Base-by-base conservation (phyloP, 2,797 vertebrate genomes). In the Lacerta agilis region DNA sequence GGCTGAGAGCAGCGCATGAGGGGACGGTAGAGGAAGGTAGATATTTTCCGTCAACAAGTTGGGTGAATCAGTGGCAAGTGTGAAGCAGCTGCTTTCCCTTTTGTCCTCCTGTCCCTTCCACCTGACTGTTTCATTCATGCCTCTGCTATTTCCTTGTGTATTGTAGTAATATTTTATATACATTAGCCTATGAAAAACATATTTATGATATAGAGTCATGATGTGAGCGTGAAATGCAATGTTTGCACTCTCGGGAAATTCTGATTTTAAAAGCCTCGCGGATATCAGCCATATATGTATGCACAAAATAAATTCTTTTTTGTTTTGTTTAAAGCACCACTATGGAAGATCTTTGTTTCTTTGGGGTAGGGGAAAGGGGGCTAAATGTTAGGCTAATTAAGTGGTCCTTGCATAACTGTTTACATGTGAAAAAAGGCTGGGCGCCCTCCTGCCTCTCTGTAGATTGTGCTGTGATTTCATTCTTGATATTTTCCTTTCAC, bases 71-170 rank as follows among this genome's bases (percentile, higher is more conserved):
- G 95, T 92, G 83, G 90, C 86, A 93, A 92, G 92, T 95, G 90
- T 94, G 91, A 95, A 95, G 92, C 95, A 94, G 93, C 94, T 95
- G 93, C 92, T 93, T 91, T 84, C 93, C 86, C 90, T 93, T 94
- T 86, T 89, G 92, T 93, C 85, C 90, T 91, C 87, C 88, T 88
- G 93, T 90, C 87, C 67, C 79, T 88, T 27, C 49, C 36, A 23
- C 38, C 41, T 27, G n/a, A 29, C 38, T 55, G 33, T 67, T 81
- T 89, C 88, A 81, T 89, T 89, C 78, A 89, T 85, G 71, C 38
- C 36, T 55, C 76, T 55, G 80, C 79, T 11, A 4, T 75, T 55
- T 81, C 18, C 36, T 69, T 55, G 49, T 55, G 49, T 55, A 55
- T 55, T 4, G 3, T 55, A 55, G 13, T 55, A 55, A 55, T 3